Conservation (phyloP, 2,113 vertebrate genomes). For the Brachyhypopomus gauderio region DNA sequence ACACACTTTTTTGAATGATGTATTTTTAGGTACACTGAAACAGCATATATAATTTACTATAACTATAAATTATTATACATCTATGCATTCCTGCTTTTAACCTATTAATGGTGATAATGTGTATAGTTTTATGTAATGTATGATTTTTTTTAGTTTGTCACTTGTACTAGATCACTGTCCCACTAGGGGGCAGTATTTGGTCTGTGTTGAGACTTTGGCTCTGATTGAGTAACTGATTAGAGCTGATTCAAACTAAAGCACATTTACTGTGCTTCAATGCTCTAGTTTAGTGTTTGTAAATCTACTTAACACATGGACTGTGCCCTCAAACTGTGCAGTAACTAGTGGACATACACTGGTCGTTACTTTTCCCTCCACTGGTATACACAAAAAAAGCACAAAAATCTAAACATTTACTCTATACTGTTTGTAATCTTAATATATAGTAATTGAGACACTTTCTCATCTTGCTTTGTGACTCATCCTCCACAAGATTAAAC, state of each 20-base stretch:
- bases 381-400: conserved; percentile 5
- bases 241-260: conserved; percentile 39
- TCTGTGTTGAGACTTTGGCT: neutral
- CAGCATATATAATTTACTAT: too few relatives aligned
- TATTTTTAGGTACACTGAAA: conserved; percentile 24
- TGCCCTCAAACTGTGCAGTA: neutral
- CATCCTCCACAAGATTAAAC: neutral
- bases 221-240: conserved; percentile 20
- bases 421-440: too few relatives aligned
- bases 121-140: conserved; percentile 13
- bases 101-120: neutral
- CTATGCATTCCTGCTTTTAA: neutral
- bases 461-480: neutral
- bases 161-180: neutral
- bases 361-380: neutral
- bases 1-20: neutral
- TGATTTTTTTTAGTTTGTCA: neutral
- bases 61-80: neutral
- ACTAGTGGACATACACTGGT: too few relatives aligned
- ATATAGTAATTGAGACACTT: neutral
- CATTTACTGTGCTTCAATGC: conserved; percentile 37
- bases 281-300: neutral
- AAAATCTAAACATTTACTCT: conserved; percentile 6
- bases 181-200: neutral
- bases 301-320: neutral